Conservation (phyloP, 2,113 vertebrate genomes). For the Oreamnos americanus region DNA sequence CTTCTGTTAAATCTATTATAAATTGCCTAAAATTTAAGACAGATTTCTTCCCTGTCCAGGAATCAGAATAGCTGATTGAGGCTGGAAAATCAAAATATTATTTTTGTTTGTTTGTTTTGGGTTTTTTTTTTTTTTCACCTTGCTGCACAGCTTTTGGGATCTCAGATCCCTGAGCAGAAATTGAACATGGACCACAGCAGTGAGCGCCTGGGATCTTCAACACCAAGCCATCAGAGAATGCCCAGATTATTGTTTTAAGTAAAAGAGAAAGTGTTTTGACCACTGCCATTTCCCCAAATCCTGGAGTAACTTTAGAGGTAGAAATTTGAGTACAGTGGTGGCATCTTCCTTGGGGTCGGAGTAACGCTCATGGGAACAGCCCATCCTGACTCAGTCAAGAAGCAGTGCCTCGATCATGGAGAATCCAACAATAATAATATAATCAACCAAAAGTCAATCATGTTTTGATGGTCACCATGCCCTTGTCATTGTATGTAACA, state of each 20-base stretch:
- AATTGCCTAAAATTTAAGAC: not conserved
- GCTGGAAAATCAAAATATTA: not conserved
- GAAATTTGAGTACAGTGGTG: too few relatives aligned
- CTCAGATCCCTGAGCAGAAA: not conserved
- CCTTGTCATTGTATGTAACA: not conserved
- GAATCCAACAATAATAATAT: not conserved
- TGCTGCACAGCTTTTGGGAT: not conserved
- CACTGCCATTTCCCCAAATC: not conserved
- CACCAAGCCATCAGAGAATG: not conserved
- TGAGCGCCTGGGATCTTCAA: not conserved
- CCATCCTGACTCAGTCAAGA: rapidly evolving
- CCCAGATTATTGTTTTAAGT: not conserved
- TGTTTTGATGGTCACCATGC: rapidly evolving
- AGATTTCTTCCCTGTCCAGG: not conserved
- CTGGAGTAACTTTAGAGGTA: not conserved
- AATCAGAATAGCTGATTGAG: not conserved
- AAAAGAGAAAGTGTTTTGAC: not conserved
- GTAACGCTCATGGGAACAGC: rapidly evolving
- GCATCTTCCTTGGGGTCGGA: rapidly evolving
- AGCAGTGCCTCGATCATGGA: not conserved
- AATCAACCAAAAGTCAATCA: not conserved
- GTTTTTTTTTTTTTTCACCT: not conserved
- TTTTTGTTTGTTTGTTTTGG: not conserved
- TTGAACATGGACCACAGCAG: not conserved
- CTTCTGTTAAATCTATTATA: not conserved